phyloP scores from a whole-genome alignment of 2,888 invertebrate species.

The Dryocosmus kuriphilus region DNA sequence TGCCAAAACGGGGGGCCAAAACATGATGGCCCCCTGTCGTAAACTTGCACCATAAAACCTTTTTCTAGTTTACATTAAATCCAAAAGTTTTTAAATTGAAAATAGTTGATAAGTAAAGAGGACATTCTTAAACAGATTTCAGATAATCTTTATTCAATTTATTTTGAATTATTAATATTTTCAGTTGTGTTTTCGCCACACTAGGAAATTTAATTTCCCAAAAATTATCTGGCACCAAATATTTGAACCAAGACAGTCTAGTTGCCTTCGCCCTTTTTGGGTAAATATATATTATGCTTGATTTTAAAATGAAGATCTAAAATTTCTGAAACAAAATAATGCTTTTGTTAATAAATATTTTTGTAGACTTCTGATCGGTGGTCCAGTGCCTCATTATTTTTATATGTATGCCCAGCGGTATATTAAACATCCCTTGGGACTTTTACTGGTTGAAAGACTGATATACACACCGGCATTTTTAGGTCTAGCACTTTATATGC shows the following conservation, averaged over 20 bases:
- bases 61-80: not conserved
- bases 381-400: conserved; percentile 89
- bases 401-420: conserved; percentile 79
- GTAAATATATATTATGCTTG: conserved; percentile 74
- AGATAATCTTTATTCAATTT: not conserved
- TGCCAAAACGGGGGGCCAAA: too few relatives aligned
- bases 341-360: conserved; percentile 39
- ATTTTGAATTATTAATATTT: conserved; percentile 63
- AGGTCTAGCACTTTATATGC: conserved; percentile 85
- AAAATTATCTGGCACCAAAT: conserved; percentile 82
- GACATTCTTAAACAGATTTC: not conserved
- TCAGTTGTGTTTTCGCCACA: conserved; percentile 85
- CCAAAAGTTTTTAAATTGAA: not conserved
- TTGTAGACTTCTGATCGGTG: conserved; percentile 87
- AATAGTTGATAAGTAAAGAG: not conserved
- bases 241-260: conserved; percentile 83
- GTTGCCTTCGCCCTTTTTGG: conserved; percentile 88
- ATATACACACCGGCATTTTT: conserved; percentile 86
- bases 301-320: not conserved
- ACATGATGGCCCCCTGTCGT: too few relatives aligned
- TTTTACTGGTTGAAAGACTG: conserved; percentile 85
- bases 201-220: conserved; percentile 88
- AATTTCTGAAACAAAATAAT: not conserved
- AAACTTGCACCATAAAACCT: too few relatives aligned
- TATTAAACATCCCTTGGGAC: conserved; percentile 62